Percentiles rank a stretch among this genome's conserved stretches.
Conservation (phyloP, 2,888 invertebrate species). For the Plagodis dolabraria region DNA sequence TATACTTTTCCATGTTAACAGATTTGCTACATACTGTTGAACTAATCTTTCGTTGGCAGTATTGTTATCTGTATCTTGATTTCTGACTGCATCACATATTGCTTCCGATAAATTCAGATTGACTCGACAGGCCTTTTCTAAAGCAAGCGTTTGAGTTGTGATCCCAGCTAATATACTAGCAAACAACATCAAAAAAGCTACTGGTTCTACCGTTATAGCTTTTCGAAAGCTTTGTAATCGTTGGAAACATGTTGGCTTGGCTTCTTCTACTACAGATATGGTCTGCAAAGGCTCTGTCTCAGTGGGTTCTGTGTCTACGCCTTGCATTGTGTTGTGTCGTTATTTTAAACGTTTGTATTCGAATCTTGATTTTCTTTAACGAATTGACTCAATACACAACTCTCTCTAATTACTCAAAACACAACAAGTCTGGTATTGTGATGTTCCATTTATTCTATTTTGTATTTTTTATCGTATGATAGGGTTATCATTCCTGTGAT, state of each 20-base stretch:
- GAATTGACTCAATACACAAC: constrained; percentile 3
- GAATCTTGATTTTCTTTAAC: no score
- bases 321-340: constrained; percentile 11
- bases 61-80: constrained; percentile 77
- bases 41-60: constrained; percentile 78
- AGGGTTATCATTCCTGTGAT: constrained; percentile 27
- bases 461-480: constrained; percentile 33
- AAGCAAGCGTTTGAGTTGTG: constrained; percentile 89
- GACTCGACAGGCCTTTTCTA: constrained; percentile 92
- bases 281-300: constrained; percentile 24
- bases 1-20: constrained; percentile 90
- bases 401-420: constrained; percentile 2
- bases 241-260: constrained; percentile 25
- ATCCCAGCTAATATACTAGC: constrained; percentile 79
- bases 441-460: constrained; percentile 24
- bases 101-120: constrained; percentile 87
- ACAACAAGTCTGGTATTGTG: constrained; percentile 4
- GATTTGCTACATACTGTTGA: constrained; percentile 87
- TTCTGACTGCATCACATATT: constrained; percentile 88
- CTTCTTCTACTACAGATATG: constrained; percentile 14
- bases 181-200: constrained; percentile 42
- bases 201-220: constrained; percentile 50
- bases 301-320: constrained; percentile 17
- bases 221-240: constrained; percentile 24
- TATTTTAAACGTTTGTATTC: no score